Percentiles rank a stretch among this genome's conserved stretches.
Conservation (phyloP, 1,140 invertebrate genomes). For the Sesamia nonagrioides region DNA sequence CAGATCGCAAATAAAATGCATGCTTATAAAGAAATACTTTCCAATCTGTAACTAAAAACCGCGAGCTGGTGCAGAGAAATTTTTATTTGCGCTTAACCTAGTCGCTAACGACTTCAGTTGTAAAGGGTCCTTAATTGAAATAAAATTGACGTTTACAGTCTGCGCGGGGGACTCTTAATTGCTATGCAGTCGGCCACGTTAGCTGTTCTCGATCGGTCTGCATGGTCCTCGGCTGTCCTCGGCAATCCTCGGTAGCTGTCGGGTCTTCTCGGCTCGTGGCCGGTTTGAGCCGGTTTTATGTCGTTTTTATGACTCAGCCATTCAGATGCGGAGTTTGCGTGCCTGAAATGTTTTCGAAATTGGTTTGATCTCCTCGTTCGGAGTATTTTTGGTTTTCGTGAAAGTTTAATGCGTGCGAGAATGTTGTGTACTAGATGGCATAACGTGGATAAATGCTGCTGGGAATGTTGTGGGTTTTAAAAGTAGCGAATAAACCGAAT, state of each 20-base stretch:
- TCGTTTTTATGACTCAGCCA: slow-evolving; percentile 48
- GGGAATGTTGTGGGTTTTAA: slow-evolving; percentile 13
- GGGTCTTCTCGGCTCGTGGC: slow-evolving; percentile 33
- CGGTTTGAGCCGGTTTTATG: slow-evolving; percentile 41
- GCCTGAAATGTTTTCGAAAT: slow-evolving; percentile 49
- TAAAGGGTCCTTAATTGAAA: slow-evolving; percentile 63
- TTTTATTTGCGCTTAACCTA: slow-evolving; percentile 56
- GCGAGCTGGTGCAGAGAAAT: slow-evolving; percentile 8
- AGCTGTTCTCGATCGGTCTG: slow-evolving; percentile 50
- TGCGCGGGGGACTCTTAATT: slow-evolving; percentile 58
- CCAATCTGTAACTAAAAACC: not conserved
- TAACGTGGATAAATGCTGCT: slow-evolving; percentile 7
- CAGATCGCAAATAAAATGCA: not conserved
- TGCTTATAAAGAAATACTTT: slow-evolving; percentile 9
- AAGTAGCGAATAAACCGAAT: slow-evolving; percentile 16
- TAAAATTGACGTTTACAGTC: slow-evolving; percentile 62
- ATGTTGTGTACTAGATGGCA: slow-evolving; percentile 36
- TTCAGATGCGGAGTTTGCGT: slow-evolving; percentile 46
- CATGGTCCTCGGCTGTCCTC: slow-evolving; percentile 32
- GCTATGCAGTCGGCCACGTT: slow-evolving; percentile 62
- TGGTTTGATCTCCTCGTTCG: slow-evolving; percentile 46
- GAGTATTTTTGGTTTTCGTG: slow-evolving; percentile 48
- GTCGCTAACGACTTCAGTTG: slow-evolving; percentile 57
- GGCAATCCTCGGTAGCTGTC: slow-evolving; percentile 31
- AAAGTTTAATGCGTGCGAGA: slow-evolving; percentile 48